Conservation (phyloP, 2,888 invertebrate species). For the Gandaritis pyraliata region DNA sequence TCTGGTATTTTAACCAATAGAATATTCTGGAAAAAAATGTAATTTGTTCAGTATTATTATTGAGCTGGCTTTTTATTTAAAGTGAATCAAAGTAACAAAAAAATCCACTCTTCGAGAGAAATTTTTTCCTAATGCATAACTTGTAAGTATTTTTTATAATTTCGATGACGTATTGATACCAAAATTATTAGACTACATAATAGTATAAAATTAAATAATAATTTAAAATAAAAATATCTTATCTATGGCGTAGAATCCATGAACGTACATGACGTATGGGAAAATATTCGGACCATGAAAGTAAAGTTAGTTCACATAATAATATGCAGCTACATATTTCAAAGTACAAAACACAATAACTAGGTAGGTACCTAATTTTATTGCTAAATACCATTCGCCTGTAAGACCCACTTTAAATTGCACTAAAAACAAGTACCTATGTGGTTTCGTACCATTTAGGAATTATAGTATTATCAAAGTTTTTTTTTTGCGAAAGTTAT, state of each 20-base stretch:
- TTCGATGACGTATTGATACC: slow-evolving; percentile 6
- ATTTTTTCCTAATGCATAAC: slow-evolving; percentile 3
- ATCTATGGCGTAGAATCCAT: background rate
- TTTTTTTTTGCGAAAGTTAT: background rate
- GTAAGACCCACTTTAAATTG: background rate
- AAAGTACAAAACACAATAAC: slow-evolving; percentile 69
- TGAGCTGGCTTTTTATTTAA: slow-evolving; percentile 60
- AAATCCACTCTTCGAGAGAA: slow-evolving; percentile 8
- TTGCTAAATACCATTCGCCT: background rate
- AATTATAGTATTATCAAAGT: slow-evolving; percentile 8
- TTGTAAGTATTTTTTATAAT: slow-evolving; percentile 9
- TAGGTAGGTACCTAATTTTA: slow-evolving; percentile 57
- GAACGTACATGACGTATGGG: background rate
- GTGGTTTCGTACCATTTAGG: slow-evolving; percentile 10
- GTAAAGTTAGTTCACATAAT: slow-evolving; percentile 58
- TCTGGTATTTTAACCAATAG: slow-evolving; percentile 56
- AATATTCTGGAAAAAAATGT: slow-evolving; percentile 43
- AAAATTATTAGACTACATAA: slow-evolving; percentile 2
- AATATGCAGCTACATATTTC: slow-evolving; percentile 51
- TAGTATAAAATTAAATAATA: background rate
- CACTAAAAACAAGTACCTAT: background rate
- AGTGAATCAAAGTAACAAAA: slow-evolving; percentile 26
- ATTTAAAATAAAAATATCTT: background rate
- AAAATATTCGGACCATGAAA: slow-evolving; percentile 71
- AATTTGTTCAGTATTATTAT: slow-evolving; percentile 55